phyloP scores from a whole-genome alignment of 2,888 invertebrate species.

The Chrysomela aeneicollis region DNA sequence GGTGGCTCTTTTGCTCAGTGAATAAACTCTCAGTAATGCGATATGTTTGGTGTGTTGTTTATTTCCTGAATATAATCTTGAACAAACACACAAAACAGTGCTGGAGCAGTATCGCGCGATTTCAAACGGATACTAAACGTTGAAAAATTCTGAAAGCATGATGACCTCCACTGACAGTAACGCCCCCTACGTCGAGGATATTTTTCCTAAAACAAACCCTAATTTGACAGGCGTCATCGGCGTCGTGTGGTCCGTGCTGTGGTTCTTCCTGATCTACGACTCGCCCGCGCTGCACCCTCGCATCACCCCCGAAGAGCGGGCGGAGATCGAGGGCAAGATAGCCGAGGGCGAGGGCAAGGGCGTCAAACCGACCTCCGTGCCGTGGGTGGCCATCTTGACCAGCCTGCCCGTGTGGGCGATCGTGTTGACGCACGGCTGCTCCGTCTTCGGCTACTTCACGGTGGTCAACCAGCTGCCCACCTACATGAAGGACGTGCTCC shows the following conservation, averaged over 20 bases:
- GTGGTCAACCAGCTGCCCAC: constrained; percentile 88
- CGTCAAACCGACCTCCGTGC: constrained; percentile 67
- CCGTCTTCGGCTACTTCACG: constrained; percentile 89
- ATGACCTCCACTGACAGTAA: no score
- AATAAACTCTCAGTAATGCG: no score
- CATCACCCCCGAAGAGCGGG: constrained; percentile 75
- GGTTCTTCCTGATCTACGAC: constrained; percentile 84
- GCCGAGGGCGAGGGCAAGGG: constrained; percentile 57
- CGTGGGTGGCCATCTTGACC: constrained; percentile 75
- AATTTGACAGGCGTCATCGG: constrained; percentile 69
- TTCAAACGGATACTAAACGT: no score
- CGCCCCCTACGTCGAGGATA: no score
- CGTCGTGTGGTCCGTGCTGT: constrained; percentile 80
- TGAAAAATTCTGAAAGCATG: no score
- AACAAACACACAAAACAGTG: no score
- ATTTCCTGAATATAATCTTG: no score
- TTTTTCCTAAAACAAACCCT: background rate
- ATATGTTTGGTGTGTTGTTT: no score
- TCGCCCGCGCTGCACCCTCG: constrained; percentile 84
- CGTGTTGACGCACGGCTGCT: constrained; percentile 81
- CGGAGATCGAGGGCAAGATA: constrained; percentile 73
- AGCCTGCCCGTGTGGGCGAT: constrained; percentile 87
- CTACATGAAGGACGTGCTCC: constrained; percentile 82
- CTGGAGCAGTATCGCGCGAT: no score
- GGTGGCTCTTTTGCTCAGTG: no score